Evolutionary conservation across 2,888 invertebrate species (phyloP).

Genomic region (Neoitamus cyanurus): DNA sequence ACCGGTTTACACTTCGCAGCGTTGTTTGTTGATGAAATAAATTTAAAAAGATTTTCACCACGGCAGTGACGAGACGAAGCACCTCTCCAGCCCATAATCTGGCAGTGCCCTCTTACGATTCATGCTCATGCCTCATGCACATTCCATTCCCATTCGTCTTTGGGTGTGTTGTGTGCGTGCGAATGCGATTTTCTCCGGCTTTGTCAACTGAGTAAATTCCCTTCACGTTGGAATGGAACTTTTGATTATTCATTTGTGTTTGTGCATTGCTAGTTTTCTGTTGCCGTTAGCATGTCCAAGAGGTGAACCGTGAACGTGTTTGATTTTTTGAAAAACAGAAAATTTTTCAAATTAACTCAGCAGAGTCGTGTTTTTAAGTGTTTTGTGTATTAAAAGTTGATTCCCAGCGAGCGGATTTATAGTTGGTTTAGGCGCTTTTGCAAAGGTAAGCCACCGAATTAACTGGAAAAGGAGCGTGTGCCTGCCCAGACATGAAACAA

Average conservation of each 20-base stretch:
- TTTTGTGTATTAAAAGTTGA: slow-evolving; percentile 31
- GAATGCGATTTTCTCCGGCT: slow-evolving; percentile 11
- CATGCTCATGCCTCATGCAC: slow-evolving; percentile 10
- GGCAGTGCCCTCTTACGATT: background rate
- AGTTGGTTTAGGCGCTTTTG: background rate
- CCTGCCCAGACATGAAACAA: slow-evolving; percentile 25
- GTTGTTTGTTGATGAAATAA: background rate
- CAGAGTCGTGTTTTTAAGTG: slow-evolving; percentile 36
- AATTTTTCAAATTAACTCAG: slow-evolving; percentile 18
- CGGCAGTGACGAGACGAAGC: background rate
- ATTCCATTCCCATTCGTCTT: background rate
- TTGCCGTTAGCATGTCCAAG: slow-evolving; percentile 54
- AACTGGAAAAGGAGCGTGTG: background rate
- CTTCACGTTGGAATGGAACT: slow-evolving; percentile 50
- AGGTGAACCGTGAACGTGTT: slow-evolving; percentile 52
- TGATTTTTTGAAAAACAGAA: slow-evolving; percentile 42
- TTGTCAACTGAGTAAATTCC: slow-evolving; percentile 39
- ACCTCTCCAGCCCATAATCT: background rate
- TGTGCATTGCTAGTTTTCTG: slow-evolving; percentile 52
- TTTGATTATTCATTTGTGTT: slow-evolving; percentile 47
- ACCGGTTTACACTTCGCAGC: background rate
- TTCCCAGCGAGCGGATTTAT: slow-evolving; percentile 12
- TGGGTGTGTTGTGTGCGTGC: slow-evolving; percentile 1
- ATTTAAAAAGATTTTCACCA: background rate
- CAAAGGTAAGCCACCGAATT: slow-evolving; percentile 20